Evolutionary conservation across 2,888 invertebrate species (phyloP), one percentile per base, ranked within the genome.

Genomic region (Nomada fabriciana): DNA sequence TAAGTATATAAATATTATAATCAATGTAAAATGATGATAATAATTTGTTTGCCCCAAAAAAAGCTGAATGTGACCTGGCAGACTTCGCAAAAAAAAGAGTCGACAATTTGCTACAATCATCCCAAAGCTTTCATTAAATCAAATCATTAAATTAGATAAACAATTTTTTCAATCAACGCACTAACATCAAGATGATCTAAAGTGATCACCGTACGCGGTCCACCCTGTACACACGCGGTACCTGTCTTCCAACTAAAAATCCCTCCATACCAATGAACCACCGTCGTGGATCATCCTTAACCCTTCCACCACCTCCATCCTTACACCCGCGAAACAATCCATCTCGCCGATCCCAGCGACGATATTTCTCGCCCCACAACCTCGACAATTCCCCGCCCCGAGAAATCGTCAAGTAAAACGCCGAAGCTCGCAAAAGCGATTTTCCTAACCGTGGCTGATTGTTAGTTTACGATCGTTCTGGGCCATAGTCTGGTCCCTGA

Each of bases 401-500:
- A n/a, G 53, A 36, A 20, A 20, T 53, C 53, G 20, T 9, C 20
- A 15, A 23, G 47, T 13, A 36, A 43, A 53, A 53, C 36, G 42
- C 42, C 60, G 42, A 61, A 2, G 11, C 36, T 18, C 36, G 15
- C n/a, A 10, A 42, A 18, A 18, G 9, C 18, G 60, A 60, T 55
- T 42, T 52, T 42, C 42, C 55, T 61, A 47, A 10, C 1, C 47
- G 55, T 36, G 70, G 55, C 73, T 73, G 47, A 73, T 82, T 77
- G 82, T 70, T 77, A 81, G 77, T 82, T 76, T 74, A 79, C 81
- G 65, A 76, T 42, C 68, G 75, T 74, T 20, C 25, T 10, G 61
- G n/a, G 42, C 15, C 10, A 42, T 13, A 13, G 29, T 2, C 23
- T 52, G 47, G 47, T 36, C 42, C 76, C 50, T n/a, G 42, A 25